Percentiles rank a stretch among this genome's conserved stretches.
Conservation (phyloP, 1,140 invertebrate genomes). For the Drosophila miranda region DNA sequence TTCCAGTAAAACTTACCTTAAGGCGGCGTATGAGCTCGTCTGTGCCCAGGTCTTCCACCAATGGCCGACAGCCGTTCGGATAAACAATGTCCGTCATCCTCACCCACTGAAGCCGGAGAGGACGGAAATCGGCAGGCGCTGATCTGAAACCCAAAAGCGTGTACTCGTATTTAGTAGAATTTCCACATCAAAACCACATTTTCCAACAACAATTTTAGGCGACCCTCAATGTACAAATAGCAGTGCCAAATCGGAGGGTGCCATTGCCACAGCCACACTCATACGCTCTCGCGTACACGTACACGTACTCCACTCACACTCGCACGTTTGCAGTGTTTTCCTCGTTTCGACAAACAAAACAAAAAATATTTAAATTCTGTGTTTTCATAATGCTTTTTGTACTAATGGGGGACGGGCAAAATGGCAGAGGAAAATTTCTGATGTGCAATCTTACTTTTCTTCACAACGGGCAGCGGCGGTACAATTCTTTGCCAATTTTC, state of each 20-base stretch:
- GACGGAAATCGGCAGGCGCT: no score
- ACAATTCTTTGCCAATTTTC: slow-evolving; percentile 39
- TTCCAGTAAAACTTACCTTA: slow-evolving; percentile 86
- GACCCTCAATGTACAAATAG: slow-evolving; percentile 55
- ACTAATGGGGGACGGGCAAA: neutral
- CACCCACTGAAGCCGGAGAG: slow-evolving; percentile 11
- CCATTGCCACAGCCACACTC: slow-evolving; percentile 69
- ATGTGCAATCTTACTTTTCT: slow-evolving; percentile 42
- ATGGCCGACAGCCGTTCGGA: slow-evolving; percentile 92
- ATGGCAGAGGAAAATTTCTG: slow-evolving; percentile 6
- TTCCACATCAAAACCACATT: no score
- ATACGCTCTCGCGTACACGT: slow-evolving; percentile 17
- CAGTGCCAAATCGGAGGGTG: slow-evolving; percentile 70
- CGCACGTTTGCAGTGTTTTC: slow-evolving; percentile 32
- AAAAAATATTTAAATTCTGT: neutral
- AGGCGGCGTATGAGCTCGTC: slow-evolving; percentile 97
- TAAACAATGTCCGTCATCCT: slow-evolving; percentile 88
- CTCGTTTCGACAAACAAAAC: slow-evolving; percentile 14
- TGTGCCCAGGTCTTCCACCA: slow-evolving; percentile 95
- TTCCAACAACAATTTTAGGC: slow-evolving; percentile 23
- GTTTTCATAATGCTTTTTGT: neutral
- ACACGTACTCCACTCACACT: slow-evolving; percentile 19
- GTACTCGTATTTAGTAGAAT: neutral
- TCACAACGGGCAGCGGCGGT: slow-evolving; percentile 33
- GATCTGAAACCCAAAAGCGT: slow-evolving; percentile 2